These are phyloP conservation scores for Sebastes matsubarae DNA, from an alignment of 2,797 vertebrate species.

Conservation along the genomic window DNA sequence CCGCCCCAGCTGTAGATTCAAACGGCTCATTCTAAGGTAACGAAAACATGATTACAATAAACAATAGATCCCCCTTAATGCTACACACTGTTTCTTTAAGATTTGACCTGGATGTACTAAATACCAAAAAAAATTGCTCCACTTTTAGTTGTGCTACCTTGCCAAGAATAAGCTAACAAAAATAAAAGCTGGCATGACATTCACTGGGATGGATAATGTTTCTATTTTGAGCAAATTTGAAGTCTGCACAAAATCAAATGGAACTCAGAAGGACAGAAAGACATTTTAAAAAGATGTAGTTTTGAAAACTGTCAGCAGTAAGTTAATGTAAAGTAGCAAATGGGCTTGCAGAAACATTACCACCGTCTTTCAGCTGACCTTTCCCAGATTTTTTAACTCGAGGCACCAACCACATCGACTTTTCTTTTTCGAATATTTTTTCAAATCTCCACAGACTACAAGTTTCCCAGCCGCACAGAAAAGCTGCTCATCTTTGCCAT, in stretches of 20 bases:
- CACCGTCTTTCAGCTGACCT: constrained; percentile 28
- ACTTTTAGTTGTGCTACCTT: background rate
- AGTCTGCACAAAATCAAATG: background rate
- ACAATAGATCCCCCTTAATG: no score
- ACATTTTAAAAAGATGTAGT: background rate
- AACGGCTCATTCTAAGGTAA: background rate
- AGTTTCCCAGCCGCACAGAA: constrained; percentile 7
- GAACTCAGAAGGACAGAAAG: background rate
- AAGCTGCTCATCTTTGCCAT: constrained; percentile 51
- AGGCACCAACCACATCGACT: background rate
- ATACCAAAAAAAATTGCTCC: background rate
- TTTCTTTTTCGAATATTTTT: background rate
- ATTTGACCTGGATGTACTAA: background rate
- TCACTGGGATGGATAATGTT: background rate
- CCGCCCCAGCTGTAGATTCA: no score
- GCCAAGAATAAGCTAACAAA: background rate
- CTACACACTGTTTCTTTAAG: no score
- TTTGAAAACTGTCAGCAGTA: background rate
- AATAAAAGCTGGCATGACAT: background rate
- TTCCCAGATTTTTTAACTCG: constrained; percentile 1
- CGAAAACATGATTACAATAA: background rate
- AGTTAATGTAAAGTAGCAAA: background rate
- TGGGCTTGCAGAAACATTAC: background rate
- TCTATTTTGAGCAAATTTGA: background rate
- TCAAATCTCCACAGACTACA: constrained; percentile 22